Conservation (phyloP, 2,113 vertebrate species). For the Eidolon helvum region DNA sequence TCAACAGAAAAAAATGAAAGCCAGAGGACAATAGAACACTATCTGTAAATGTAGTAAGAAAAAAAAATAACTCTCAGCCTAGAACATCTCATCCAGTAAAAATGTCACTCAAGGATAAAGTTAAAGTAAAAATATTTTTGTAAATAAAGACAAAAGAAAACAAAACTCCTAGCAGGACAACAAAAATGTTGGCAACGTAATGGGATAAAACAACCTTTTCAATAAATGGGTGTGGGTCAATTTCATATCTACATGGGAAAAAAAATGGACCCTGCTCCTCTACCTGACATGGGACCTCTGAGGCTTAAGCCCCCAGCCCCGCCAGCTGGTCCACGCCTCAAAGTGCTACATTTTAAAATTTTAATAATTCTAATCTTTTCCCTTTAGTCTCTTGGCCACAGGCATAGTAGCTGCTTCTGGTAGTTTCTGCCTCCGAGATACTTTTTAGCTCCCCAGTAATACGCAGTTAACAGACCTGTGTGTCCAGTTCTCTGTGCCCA, state of each 20-base stretch:
- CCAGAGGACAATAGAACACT: not conserved
- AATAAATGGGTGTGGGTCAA: not conserved
- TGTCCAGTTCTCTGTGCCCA: too few species aligned
- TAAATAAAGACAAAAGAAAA: not conserved
- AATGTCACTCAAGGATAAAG: not conserved
- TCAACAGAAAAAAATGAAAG: not conserved
- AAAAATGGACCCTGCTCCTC: too few species aligned
- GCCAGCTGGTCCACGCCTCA: not conserved
- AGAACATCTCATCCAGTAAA: not conserved
- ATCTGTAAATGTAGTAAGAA: not conserved
- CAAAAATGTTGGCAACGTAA: not conserved
- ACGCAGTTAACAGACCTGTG: not conserved
- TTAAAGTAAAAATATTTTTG: not conserved
- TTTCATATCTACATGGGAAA: rapidly evolving
- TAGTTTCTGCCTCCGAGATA: not conserved
- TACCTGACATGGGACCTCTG: not conserved
- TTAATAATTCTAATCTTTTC: not conserved
- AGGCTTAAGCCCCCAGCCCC: not conserved
- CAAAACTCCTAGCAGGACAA: not conserved
- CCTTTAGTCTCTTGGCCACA: not conserved
- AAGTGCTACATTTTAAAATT: not conserved
- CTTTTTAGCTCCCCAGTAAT: not conserved
- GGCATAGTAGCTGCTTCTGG: not conserved
- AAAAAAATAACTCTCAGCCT: not conserved
- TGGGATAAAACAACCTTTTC: not conserved